A percentile compares a stretch with the other conserved stretches of the same genome.
Conservation (phyloP, 1,140 invertebrate genomes). For the Agraylea sexmaculata region DNA sequence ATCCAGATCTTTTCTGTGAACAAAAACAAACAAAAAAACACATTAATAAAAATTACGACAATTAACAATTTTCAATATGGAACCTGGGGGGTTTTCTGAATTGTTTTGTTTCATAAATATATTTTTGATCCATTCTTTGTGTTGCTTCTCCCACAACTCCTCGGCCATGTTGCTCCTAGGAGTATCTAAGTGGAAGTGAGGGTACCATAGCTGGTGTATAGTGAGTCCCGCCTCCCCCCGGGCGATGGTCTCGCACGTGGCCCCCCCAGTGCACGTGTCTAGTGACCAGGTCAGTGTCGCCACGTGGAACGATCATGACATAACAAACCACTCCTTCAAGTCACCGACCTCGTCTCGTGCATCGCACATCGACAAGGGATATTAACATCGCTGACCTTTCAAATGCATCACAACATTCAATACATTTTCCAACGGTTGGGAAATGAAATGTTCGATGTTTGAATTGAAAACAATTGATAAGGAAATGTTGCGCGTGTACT, state of each 20-base stretch:
- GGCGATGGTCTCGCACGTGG: constrained; percentile 30
- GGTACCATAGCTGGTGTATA: constrained; percentile 30
- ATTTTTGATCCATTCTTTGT: constrained; percentile 23
- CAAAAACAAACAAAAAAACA: constrained; percentile 16
- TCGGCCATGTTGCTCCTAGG: constrained; percentile 19
- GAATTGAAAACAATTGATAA: no score
- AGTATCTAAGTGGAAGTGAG: constrained; percentile 22
- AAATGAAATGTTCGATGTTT: no score
- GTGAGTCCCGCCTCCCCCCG: constrained; percentile 30
- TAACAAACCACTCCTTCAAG: constrained; percentile 20
- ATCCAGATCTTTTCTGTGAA: constrained; percentile 29
- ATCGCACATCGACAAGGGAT: constrained; percentile 21
- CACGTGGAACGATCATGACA: no score
- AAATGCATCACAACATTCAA: no score
- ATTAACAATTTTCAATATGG: background rate
- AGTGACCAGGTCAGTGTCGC: constrained; percentile 24
- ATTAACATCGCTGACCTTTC: no score
- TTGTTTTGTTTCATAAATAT: constrained; percentile 17
- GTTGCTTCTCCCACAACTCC: constrained; percentile 21
- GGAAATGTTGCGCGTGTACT: background rate
- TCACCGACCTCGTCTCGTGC: constrained; percentile 20
- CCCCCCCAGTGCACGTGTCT: constrained; percentile 27
- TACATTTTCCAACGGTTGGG: no score
- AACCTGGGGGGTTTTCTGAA: constrained; percentile 12
- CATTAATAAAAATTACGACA: background rate